Conservation (phyloP, 2,113 vertebrate genomes). For the Ictalurus furcatus region DNA sequence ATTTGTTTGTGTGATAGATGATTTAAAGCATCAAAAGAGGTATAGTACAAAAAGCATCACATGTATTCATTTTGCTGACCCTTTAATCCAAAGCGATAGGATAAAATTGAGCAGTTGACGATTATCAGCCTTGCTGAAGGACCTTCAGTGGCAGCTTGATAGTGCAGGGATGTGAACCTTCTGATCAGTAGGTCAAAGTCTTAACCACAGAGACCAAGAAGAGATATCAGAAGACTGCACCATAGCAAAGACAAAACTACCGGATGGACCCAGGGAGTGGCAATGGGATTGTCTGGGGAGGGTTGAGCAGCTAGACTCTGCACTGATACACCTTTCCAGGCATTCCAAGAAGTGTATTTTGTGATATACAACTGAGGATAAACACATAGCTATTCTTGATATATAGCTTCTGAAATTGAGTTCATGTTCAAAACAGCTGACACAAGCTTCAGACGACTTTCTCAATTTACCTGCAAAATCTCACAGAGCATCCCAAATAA, state of each 20-base stretch:
- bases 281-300: neutral
- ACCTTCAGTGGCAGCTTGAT: neutral
- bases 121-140: neutral
- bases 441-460: neutral
- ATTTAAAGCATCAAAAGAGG: neutral
- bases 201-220: neutral
- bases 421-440: constrained; percentile 3
- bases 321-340: neutral
- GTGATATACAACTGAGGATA: neutral
- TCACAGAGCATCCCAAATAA: neutral
- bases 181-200: neutral
- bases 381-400: neutral
- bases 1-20: neutral
- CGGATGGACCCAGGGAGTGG: neutral
- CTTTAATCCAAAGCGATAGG: neutral
- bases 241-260: neutral
- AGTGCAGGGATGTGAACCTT: neutral
- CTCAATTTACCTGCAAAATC: neutral
- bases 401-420: neutral
- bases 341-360: neutral
- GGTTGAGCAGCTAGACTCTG: neutral
- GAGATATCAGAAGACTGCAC: neutral
- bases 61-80: neutral
- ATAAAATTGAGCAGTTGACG: neutral
- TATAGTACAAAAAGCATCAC: neutral